phyloP scores from a whole-genome alignment of 2,888 invertebrate species.

The Andricus curvator region DNA sequence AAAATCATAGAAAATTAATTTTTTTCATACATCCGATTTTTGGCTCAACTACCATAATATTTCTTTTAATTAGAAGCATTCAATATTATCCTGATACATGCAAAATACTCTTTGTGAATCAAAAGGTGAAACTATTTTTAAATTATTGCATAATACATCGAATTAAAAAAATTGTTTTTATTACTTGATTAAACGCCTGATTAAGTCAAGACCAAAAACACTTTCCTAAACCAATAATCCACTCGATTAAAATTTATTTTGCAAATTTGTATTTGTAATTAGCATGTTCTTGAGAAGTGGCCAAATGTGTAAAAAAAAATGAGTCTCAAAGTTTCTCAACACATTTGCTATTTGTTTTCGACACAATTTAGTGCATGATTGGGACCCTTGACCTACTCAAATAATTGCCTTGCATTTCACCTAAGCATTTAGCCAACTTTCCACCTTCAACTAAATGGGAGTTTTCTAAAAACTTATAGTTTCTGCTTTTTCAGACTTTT shows the following conservation, averaged over 20 bases:
- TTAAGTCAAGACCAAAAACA: not conserved
- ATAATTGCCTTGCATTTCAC: slow-evolving; percentile 32
- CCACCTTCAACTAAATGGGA: not conserved
- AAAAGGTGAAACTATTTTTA: not conserved
- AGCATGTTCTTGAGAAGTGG: not conserved
- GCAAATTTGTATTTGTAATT: not conserved
- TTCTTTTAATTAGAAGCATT: too few relatives aligned
- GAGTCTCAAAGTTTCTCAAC: slow-evolving; percentile 2
- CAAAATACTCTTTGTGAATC: not conserved
- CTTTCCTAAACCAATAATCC: not conserved
- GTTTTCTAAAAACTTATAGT: not conserved
- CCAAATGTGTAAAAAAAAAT: not conserved
- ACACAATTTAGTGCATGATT: not conserved
- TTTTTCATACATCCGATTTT: too few relatives aligned
- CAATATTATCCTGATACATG: not conserved
- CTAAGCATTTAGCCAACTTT: not conserved
- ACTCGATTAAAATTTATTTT: not conserved
- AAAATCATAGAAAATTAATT: too few relatives aligned
- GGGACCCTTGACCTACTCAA: slow-evolving; percentile 28
- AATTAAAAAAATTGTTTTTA: too few relatives aligned
- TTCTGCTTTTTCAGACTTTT: not conserved
- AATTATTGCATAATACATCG: not conserved
- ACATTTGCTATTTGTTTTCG: slow-evolving; percentile 1
- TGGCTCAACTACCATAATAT: too few relatives aligned
- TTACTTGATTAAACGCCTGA: too few relatives aligned